Conservation (phyloP, 2,888 invertebrate species). For the Drosophila mercatorum region DNA sequence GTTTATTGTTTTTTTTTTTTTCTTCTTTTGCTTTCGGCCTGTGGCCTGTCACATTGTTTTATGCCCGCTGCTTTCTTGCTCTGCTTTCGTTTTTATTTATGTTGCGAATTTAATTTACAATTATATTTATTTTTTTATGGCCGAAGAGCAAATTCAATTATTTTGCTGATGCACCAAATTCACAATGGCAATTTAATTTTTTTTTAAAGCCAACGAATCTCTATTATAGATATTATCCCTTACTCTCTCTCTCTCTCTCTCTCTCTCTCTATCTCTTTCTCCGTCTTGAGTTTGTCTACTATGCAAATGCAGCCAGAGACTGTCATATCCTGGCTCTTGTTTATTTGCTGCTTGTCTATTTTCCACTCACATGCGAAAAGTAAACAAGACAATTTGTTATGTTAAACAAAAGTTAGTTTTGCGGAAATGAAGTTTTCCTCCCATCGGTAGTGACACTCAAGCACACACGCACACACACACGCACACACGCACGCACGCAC, state of each 20-base stretch:
- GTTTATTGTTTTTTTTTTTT: slow-evolving; percentile 69
- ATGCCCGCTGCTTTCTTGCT: background rate
- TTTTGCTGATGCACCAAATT: slow-evolving; percentile 44
- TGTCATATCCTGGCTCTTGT: slow-evolving; percentile 33
- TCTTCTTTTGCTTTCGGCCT: slow-evolving; percentile 40
- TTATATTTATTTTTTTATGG: slow-evolving; percentile 67
- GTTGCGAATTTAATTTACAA: slow-evolving; percentile 76
- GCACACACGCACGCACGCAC: slow-evolving; percentile 16
- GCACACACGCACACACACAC: slow-evolving; percentile 15
- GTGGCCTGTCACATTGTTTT: slow-evolving; percentile 34
- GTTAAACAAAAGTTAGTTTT: slow-evolving; percentile 80
- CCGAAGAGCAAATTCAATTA: slow-evolving; percentile 62
- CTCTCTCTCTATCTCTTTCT: background rate
- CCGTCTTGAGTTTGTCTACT: background rate
- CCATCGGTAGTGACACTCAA: slow-evolving; percentile 64
- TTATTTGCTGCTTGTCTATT: slow-evolving; percentile 34
- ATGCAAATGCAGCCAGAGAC: slow-evolving; percentile 48
- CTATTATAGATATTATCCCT: background rate
- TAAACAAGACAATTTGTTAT: slow-evolving; percentile 80
- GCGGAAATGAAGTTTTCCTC: slow-evolving; percentile 79
- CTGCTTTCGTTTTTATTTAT: slow-evolving; percentile 49
- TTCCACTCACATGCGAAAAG: slow-evolving; percentile 63
- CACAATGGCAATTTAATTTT: slow-evolving; percentile 49
- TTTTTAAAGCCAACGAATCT: slow-evolving; percentile 23
- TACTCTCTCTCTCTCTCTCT: background rate